Evolutionary conservation across 2,113 vertebrate genomes (phyloP).

Genomic region (Cottus gobio): DNA sequence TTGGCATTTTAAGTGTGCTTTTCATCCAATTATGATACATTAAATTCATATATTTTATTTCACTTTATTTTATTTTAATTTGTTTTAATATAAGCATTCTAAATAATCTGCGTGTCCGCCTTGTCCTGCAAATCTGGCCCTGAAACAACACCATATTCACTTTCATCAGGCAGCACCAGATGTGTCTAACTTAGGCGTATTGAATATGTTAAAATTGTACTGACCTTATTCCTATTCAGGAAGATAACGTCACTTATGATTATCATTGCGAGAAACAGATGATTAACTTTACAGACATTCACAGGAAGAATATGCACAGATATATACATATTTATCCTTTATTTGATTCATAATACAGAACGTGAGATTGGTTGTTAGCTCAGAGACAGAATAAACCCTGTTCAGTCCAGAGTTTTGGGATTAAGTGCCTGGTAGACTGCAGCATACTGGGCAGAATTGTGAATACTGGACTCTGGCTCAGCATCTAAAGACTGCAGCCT

Average conservation of each 20-base stretch:
- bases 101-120: neutral
- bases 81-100: neutral
- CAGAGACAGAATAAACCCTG: neutral
- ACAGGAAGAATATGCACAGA: neutral
- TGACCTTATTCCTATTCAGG: neutral
- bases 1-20: neutral
- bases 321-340: conserved; percentile 2
- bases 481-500: conserved; percentile 31
- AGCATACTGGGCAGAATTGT: conserved; percentile 31
- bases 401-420: conserved; percentile 49
- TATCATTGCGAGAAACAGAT: neutral
- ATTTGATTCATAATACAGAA: conserved; percentile 22
- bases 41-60: neutral
- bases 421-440: conserved; percentile 51
- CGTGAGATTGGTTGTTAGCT: neutral
- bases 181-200: neutral
- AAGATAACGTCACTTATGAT: neutral
- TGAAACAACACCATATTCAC: too few species aligned
- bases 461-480: conserved; percentile 24
- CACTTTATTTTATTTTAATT: neutral
- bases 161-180: neutral
- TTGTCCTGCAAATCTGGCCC: neutral
- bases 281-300: neutral
- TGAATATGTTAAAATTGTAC: neutral
- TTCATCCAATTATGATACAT: neutral